Evolutionary conservation across 2,113 vertebrate species (phyloP), one percentile per base, ranked within the genome.

Genomic region (Conger conger): DNA sequence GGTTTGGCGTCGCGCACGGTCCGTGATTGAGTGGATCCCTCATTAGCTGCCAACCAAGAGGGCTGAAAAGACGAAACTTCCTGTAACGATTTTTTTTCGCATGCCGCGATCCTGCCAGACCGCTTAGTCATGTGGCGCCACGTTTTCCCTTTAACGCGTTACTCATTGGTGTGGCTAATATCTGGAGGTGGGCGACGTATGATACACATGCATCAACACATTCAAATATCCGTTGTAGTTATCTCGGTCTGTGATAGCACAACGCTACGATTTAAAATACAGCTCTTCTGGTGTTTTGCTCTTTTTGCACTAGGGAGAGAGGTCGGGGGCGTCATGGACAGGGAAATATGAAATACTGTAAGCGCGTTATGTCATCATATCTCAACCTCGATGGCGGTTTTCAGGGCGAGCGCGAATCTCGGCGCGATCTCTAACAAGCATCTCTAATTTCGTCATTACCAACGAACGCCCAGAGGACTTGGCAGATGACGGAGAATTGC

Each of bases 381-480:
- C 40, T 33, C 82, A 16, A 53, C 57, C 27, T 37, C 20, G 63
- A 27, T 40, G 63, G 27, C 7, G 11, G 3, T 50, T 53, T 83
- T 76, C 40, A 76, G 33, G 42, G 42, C 6, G 30, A 83, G 17
- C 30, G 40, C 16, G 17, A 76, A 76, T 83, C 68, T n/a, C 30
- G 30, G 40, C 27, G 18, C 17, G 73, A 83, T 83, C 68, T 50
- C 38, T 42, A 50, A 83, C 60, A 15, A 76, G 63, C 68, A 50
- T 83, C 40, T 83, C 68, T 27, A 83, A 83, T 76, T 45, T 83
- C 38, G n/a, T 16, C 40, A 18, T 73, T 60, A 50, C 76, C 76
- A 83, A 83, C 76, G 82, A 73, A 53, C 16, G 3, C 30, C n/a
- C 37, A 63, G 17, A 1, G 38, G 16, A 45, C 4, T 9, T 38